A percentile compares a stretch with the other conserved stretches of the same genome.
Conservation (phyloP, 2,888 invertebrate species). For the Nycteola revayana region DNA sequence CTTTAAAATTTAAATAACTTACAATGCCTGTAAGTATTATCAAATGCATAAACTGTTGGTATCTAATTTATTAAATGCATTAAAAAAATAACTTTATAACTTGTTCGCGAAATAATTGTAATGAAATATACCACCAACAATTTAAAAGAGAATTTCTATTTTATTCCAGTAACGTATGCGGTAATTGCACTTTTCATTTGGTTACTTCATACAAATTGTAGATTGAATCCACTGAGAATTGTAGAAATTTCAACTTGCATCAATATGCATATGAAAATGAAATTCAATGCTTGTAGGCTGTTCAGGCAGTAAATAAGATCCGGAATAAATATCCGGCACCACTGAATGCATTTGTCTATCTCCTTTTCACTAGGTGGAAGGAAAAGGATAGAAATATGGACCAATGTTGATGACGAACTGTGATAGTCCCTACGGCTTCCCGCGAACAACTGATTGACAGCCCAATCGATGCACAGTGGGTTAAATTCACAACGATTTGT, state of each 20-base stretch:
- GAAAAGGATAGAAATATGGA: conserved; percentile 29
- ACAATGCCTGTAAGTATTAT: too few relatives aligned
- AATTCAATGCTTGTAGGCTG: conserved; percentile 56
- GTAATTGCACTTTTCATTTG: too few relatives aligned
- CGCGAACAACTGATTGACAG: conserved; percentile 63
- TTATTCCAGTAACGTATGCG: too few relatives aligned
- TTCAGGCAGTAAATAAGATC: conserved; percentile 69
- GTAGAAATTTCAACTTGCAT: conserved; percentile 36
- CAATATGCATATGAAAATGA: conserved; percentile 65
- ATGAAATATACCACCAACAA: too few relatives aligned
- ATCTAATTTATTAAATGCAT: too few relatives aligned
- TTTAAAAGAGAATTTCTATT: too few relatives aligned
- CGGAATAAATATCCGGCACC: conserved; percentile 68
- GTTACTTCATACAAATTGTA: conserved; percentile 22
- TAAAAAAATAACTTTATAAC: too few relatives aligned
- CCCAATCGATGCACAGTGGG: conserved; percentile 52
- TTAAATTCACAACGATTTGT: too few relatives aligned
- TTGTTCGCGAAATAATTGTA: too few relatives aligned
- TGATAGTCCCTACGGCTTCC: conserved; percentile 53
- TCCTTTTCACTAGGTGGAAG: conserved; percentile 27
- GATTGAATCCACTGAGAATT: conserved; percentile 29
- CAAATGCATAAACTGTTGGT: too few relatives aligned
- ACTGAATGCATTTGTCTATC: conserved; percentile 44
- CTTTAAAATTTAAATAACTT: too few relatives aligned
- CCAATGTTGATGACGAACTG: conserved; percentile 46